phyloP scores from a whole-genome alignment of 2,113 vertebrate genomes.

The Saguinus midas region DNA sequence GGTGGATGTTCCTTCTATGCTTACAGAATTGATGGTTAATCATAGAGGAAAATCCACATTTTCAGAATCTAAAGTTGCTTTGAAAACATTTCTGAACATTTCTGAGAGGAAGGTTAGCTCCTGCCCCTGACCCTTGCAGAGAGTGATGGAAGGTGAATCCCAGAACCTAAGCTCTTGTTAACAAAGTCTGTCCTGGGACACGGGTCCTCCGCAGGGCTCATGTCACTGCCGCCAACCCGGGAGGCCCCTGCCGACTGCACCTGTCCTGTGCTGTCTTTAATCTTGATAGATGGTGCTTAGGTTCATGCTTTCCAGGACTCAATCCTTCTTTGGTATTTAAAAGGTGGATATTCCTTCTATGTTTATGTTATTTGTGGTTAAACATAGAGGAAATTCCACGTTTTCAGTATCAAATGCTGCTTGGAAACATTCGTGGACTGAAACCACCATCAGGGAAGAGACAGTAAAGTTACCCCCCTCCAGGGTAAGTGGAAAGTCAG shows the following conservation, averaged over 20 bases:
- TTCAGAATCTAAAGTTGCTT: not conserved
- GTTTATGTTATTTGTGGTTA: conserved; percentile 67
- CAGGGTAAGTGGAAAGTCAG: not conserved
- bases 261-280: not conserved
- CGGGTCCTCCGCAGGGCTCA: not conserved
- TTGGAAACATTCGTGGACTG: conserved; percentile 27
- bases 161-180: not conserved
- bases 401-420: conserved; percentile 74
- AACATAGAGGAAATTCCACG: conserved; percentile 76
- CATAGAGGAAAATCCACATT: conserved; percentile 15
- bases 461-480: not conserved
- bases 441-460: not conserved
- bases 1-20: not conserved
- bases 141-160: not conserved
- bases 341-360: conserved; percentile 75
- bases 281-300: not conserved
- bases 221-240: accelerated
- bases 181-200: not conserved
- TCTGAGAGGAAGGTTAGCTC: no score
- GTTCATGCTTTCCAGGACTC: conserved; percentile 7
- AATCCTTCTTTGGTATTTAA: conserved; percentile 69
- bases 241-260: accelerated
- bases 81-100: not conserved
- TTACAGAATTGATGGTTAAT: not conserved
- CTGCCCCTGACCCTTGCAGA: accelerated